Evolutionary conservation across 2,797 vertebrate species (phyloP).

Genomic region (Natrix natrix): DNA sequence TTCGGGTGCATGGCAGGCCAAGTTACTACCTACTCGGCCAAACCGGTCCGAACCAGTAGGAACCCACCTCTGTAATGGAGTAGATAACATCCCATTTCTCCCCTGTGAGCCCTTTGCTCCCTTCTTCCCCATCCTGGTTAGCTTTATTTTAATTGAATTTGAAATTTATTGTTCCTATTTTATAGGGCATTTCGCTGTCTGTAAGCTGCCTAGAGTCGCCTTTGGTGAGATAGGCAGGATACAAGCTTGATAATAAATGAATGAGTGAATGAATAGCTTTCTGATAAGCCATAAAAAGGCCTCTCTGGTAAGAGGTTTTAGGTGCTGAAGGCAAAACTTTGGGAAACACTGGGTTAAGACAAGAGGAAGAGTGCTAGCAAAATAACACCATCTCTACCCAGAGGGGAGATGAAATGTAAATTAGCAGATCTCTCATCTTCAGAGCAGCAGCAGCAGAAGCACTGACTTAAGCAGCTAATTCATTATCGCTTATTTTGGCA

Average conservation of each 20-base stretch:
- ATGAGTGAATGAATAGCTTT: neutral
- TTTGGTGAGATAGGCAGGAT: neutral
- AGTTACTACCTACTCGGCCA: too few relatives aligned
- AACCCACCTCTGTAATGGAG: neutral
- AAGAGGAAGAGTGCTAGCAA: conserved; percentile 12
- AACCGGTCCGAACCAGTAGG: too few relatives aligned
- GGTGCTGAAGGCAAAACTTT: neutral
- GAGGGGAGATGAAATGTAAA: conserved; percentile 45
- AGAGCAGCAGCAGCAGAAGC: conserved; percentile 19
- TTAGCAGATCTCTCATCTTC: conserved; percentile 28
- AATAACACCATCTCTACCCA: conserved; percentile 27
- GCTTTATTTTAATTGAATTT: neutral
- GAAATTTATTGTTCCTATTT: neutral
- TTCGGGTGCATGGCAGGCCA: too few relatives aligned
- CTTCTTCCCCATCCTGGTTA: neutral
- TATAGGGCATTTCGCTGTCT: neutral
- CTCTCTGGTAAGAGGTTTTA: neutral
- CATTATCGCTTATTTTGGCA: conserved; percentile 28
- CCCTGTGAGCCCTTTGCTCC: neutral
- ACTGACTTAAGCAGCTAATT: conserved; percentile 41
- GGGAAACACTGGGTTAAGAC: neutral
- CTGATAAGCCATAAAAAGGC: neutral
- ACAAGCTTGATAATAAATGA: neutral
- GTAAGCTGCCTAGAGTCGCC: neutral
- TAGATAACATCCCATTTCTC: neutral